phyloP scores from a whole-genome alignment of 2,888 invertebrate genomes.

The Seira sanloemensis region DNA sequence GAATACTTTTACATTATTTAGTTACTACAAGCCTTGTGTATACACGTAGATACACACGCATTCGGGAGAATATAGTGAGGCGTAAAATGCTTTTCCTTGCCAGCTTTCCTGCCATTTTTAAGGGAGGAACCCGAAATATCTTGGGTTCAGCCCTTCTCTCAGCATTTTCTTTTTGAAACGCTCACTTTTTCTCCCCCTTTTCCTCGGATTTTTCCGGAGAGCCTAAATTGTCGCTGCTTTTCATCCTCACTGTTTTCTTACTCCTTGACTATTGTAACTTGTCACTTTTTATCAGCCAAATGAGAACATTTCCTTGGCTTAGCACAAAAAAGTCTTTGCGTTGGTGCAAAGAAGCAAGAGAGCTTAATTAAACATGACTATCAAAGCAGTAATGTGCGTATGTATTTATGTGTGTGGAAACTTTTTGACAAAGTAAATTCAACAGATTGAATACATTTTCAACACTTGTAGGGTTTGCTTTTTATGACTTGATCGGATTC shows the following conservation, averaged over 20 bases:
- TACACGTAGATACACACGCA: background rate
- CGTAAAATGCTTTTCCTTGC: slow-evolving; percentile 26
- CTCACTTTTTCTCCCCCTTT: slow-evolving; percentile 29
- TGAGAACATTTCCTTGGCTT: background rate
- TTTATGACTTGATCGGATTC: background rate
- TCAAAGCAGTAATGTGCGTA: too few relatives aligned
- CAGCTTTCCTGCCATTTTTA: slow-evolving; percentile 59
- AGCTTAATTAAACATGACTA: background rate
- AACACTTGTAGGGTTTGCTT: too few relatives aligned
- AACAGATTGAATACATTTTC: too few relatives aligned
- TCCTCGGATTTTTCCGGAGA: slow-evolving; percentile 58
- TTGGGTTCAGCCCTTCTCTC: slow-evolving; percentile 55
- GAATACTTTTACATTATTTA: background rate
- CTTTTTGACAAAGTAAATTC: too few relatives aligned
- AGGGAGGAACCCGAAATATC: slow-evolving; percentile 59
- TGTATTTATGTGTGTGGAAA: too few relatives aligned
- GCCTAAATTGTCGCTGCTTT: slow-evolving; percentile 54
- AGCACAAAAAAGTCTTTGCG: background rate
- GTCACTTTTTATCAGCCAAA: background rate
- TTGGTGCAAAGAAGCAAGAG: background rate
- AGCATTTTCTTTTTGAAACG: slow-evolving; percentile 49
- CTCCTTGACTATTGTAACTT: background rate
- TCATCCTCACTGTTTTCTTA: slow-evolving; percentile 34
- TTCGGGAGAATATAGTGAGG: background rate
- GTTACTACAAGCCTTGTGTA: background rate